Evolutionary conservation across 2,113 vertebrate genomes (phyloP), one percentile per base, ranked within the genome.

Genomic region (Triplophysa tibetana): DNA sequence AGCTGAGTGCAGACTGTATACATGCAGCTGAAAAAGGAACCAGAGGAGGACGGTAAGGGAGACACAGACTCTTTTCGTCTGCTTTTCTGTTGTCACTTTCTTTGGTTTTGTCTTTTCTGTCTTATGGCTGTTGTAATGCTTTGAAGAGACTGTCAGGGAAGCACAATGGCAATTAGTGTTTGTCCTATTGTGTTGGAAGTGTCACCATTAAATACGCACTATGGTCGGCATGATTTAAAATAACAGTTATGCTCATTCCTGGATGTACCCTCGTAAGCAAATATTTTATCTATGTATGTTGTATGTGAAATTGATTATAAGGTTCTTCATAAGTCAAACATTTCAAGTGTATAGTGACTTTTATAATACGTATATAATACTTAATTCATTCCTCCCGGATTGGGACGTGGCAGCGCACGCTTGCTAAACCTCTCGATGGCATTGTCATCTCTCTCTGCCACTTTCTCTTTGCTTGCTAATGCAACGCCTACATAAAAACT

Each of bases 11-110:
- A 79, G 78, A 45, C 75, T 67, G 70, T 79, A 75, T 66, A 62
- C 82, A 86, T 86, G 84, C 84, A 86, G 82, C 84, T 86, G 75
- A 86, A 86, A 81, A 80, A 82, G 79, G 81, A 81, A 69, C 62
- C 70, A 6, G 81, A 41, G 74, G 81, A 83, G 74, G 80, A 83
- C 70, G 86, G 78, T 83, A 86, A 82, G 80, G 63, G 43, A 67
- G 70, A 67, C 45, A 67, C 54, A n/a, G 17, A 77, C 7, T 26
- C 17, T 65, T 64, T 74, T 77, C 61, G 33, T 61, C 19, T 56
- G 19, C n/a, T 23, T 70, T 54, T 70, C 33, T 58, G 29, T 50
- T 41, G 64, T 48, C 33, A 19, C 62, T 58, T 16, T 72, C 69
- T 33, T 41, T 67, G 26, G 43, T 76, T 26, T 60, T 21, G 41